These are phyloP conservation scores for Rhinichthys osculus DNA, from an alignment of 2,797 vertebrate genomes.

Conservation along the genomic window DNA sequence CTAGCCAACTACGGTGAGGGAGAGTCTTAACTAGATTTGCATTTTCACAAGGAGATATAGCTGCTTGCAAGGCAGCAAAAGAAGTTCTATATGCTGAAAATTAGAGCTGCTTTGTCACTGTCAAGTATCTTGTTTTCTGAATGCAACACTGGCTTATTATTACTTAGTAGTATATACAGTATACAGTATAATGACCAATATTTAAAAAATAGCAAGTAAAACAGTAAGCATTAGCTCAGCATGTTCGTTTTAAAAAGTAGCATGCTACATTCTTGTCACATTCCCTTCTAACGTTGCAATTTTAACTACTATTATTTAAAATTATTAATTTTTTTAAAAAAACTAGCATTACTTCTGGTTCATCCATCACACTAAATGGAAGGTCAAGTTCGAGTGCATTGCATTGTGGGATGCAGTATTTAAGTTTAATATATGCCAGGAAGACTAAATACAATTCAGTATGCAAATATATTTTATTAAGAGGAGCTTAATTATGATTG, in stretches of 20 bases:
- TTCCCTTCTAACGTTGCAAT: neutral
- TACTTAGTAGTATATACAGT: neutral
- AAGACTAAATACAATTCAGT: neutral
- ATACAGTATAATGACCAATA: neutral
- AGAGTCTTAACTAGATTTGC: conserved; percentile 3
- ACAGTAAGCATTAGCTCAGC: neutral
- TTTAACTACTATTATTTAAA: neutral
- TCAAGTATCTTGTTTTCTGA: neutral
- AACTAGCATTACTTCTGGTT: neutral
- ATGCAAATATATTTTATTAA: neutral
- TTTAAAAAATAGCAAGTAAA: neutral
- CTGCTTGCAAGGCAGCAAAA: conserved; percentile 5
- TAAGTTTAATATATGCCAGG: neutral
- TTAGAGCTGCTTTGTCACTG: neutral
- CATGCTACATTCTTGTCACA: neutral
- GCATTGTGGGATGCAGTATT: neutral
- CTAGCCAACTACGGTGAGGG: neutral
- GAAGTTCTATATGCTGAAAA: neutral
- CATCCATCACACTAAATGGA: neutral
- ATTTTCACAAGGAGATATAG: neutral
- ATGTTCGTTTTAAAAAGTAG: neutral
- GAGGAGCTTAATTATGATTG: neutral
- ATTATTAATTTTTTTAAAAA: no score
- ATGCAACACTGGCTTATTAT: conserved; percentile 4
- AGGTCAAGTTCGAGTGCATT: neutral